Conservation (phyloP, 1,140 invertebrate genomes). For the Aphidius ervi region DNA sequence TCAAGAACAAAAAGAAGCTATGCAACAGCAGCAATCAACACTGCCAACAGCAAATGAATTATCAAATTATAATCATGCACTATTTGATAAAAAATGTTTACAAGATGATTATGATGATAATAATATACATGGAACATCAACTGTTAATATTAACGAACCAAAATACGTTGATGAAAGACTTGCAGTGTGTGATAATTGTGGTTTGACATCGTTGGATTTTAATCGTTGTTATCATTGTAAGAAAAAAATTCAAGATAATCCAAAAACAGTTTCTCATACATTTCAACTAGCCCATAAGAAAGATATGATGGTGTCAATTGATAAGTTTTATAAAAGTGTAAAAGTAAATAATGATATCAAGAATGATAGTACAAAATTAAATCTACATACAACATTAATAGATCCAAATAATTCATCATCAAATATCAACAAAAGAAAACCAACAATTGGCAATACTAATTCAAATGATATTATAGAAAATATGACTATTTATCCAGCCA, state of each 20-base stretch:
- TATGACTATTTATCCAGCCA: no score
- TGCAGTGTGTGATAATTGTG: conserved; percentile 69
- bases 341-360: no score
- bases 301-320: conserved; percentile 34
- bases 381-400: conserved; percentile 2
- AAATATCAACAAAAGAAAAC: no score
- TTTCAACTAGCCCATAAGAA: conserved; percentile 25
- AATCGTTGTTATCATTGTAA: conserved; percentile 66
- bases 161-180: conserved; percentile 64
- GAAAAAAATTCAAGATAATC: conserved; percentile 53
- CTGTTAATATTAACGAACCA: conserved; percentile 35
- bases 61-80: conserved; percentile 64
- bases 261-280: conserved; percentile 44
- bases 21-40: no score
- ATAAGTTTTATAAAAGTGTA: conserved; percentile 43
- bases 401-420: no score
- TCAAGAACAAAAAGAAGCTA: no score
- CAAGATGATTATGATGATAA: no score
- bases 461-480: no score
- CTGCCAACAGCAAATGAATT: conserved; percentile 9
- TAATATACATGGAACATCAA: no score
- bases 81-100: no score
- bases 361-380: no score
- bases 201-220: conserved; percentile 67
- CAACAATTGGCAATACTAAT: no score